Conservation (phyloP, 1,140 invertebrate species). For the Bombus pyrosoma region DNA sequence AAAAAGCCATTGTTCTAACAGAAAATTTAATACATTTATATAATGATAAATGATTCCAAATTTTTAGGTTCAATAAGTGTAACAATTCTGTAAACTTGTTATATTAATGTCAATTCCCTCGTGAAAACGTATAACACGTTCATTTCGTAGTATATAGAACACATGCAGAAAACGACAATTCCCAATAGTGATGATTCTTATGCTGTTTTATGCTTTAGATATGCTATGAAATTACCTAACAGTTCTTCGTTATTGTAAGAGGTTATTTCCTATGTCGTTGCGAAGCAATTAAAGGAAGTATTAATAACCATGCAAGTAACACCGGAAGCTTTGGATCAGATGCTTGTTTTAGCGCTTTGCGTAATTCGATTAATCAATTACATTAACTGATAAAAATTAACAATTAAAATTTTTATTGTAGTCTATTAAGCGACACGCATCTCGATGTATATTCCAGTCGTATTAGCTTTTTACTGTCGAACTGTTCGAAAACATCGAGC, state of each 20-base stretch:
- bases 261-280: background rate
- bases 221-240: background rate
- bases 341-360: constrained; percentile 38
- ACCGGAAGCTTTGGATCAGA: constrained; percentile 52
- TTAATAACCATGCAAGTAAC: constrained; percentile 10
- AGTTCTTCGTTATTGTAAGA: background rate
- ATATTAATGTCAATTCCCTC: background rate
- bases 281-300: constrained; percentile 30
- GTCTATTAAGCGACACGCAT: constrained; percentile 35
- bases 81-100: background rate
- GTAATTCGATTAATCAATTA: constrained; percentile 61
- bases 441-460: constrained; percentile 36
- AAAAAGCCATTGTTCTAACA: too few relatives aligned
- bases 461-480: background rate
- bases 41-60: background rate
- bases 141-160: background rate
- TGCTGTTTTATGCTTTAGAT: background rate
- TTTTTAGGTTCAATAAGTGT: background rate
- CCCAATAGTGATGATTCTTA: background rate
- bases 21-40: background rate
- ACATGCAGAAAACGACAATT: background rate
- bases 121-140: background rate
- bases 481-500: too few relatives aligned
- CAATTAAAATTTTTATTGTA: constrained; percentile 43
- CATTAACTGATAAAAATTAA: constrained; percentile 59